A percentile compares a stretch with the other conserved stretches of the same genome.
Evolutionary conservation across 2,113 vertebrate genomes (phyloP).

Genomic region (Ageneiosus marmoratus): DNA sequence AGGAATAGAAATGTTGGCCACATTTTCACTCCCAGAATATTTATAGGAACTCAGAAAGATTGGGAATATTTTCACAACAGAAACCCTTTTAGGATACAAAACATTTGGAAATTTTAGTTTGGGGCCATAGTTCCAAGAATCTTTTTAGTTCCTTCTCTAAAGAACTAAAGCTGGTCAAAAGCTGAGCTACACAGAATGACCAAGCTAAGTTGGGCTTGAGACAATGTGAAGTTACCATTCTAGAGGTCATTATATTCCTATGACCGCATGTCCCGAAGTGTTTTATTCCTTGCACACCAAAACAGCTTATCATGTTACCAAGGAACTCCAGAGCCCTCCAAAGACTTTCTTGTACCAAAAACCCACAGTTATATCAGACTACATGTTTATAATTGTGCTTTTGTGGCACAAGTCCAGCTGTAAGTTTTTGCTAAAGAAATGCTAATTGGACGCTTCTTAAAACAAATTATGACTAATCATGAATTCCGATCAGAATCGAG

Average conservation of each 20-base stretch:
- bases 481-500: slow-evolving; percentile 2
- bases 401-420: not conserved
- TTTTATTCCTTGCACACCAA: not conserved
- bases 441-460: not conserved
- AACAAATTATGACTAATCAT: not conserved
- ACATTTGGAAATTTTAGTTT: not conserved
- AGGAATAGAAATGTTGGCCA: not conserved
- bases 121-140: not conserved
- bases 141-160: not conserved
- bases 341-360: too few species aligned
- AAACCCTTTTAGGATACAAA: not conserved
- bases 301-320: not conserved
- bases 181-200: not conserved
- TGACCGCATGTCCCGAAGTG: not conserved
- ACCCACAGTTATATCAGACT: too few species aligned
- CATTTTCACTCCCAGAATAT: too few species aligned
- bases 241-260: not conserved
- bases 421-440: too few species aligned
- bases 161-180: not conserved
- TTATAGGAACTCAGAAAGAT: not conserved
- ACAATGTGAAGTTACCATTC: not conserved
- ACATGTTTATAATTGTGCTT: not conserved
- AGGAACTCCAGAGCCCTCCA: not conserved
- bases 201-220: not conserved
- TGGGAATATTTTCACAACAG: not conserved